Evolutionary conservation across 2,113 vertebrate species (phyloP), one percentile per base, ranked within the genome.

Genomic region (Eretmochelys imbricata): DNA sequence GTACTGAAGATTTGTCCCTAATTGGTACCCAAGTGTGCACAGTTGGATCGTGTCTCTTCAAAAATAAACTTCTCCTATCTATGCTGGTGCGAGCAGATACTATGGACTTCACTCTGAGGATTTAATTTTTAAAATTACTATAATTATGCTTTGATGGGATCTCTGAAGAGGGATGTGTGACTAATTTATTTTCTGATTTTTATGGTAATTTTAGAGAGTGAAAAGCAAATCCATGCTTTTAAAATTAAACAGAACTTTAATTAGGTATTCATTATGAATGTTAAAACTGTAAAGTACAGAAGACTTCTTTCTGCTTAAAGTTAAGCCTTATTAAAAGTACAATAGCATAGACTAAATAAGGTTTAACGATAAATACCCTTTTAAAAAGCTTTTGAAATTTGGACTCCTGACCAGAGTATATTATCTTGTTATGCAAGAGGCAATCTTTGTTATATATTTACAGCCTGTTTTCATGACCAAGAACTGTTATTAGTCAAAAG

Each of bases 21-120:
- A 91, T 82, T 94, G 94, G 80, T 54, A 93, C 90, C 90, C 94
- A 95, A 93, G 90, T 85, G 89, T 93, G 94, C 80, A 79, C 59
- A 91, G 65, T 94, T 38, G 87, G 94, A 95, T 90, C 78, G 57
- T 89, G 94, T 88, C 87, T 93, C 92, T 95, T 94, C 84, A 95
- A 78, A 76, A 81, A 76, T 42, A 46, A 8, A 75, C 14, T 46
- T 79, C 24, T 89, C 65, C 69, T 86, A 91, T 97, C 95, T 87
- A 88, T 94, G 84, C 89, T 90, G 82, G 76, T 85, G 53, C 95
- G 86, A 94, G 89, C 83, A 90, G 90, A 82, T 46, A 90, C 91
- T 82, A 54, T 72, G 76, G 84, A 65, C 80, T 89, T 94, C 80
- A 88, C 69, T 94, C 82, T 69, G 2, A 54, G 59, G 49, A 89